Base-by-base conservation (phyloP, 2,113 vertebrate species). In the Scytalopus superciliaris region DNA sequence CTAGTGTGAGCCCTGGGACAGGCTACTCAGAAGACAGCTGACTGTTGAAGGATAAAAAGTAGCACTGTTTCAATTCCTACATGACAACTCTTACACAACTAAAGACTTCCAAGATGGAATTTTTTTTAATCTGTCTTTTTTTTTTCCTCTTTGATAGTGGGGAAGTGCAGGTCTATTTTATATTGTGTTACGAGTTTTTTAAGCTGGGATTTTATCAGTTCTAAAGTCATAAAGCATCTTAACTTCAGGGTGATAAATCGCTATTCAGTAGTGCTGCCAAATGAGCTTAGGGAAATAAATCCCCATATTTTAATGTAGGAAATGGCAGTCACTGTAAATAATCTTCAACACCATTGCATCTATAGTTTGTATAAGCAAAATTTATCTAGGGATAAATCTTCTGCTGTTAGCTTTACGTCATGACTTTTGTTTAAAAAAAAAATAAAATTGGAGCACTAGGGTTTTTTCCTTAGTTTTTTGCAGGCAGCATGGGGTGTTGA, bases 281-380 rank as follows among this genome's bases (percentile, higher is more conserved):
- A 87, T 85, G 70, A 89, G 84, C 66, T 95, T 89, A 92, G 76
- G 45, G 67, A 89, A 87, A 84, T 93, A 92, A 94, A 97, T 94
- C 83, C 80, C 25, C 79, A 2, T 42, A 63, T 83, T 88, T 95
- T 92, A 93, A 81, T 81, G 74, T 39, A 81, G 68, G 14, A 50
- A 94, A 84, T 62, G 70, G 49, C 57, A 89, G 69, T 82, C 45
- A 57, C 60, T 92, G 59, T 80, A 84, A 79, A 87, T 94, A 95
- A 94, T 90, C 84, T 64, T 95, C 47, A 82, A 25, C 49, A 49
- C 62, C 40, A 72, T 72, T 50, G 42, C 69, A 80, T 57, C 56
- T 5, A 1, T 44, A 42, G 9, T 56, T 81, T 60, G 50, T 66
- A 95, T 90, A 35, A 57, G 15, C 39, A 70, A 53, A 91, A 44